A percentile compares a stretch with the other conserved stretches of the same genome.
phyloP scores from a whole-genome alignment of 2,888 invertebrate genomes.

The Eristalis tenax region DNA sequence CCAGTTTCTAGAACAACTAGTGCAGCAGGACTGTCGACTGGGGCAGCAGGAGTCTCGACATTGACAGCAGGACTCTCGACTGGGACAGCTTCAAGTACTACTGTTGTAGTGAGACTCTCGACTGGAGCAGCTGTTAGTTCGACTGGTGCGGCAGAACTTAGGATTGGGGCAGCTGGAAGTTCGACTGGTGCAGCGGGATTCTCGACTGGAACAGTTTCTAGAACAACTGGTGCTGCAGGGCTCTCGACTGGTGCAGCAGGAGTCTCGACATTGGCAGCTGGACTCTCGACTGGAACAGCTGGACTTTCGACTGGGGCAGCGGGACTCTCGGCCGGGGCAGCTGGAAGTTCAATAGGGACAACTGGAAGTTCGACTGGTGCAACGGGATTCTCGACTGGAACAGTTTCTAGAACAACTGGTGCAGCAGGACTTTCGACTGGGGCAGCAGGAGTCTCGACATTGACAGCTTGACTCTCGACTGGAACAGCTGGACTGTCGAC shows the following conservation, averaged over 20 bases:
- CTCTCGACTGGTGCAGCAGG: neutral
- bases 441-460: neutral
- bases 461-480: neutral
- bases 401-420: too few species aligned
- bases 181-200: constrained; percentile 13
- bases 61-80: constrained; percentile 49
- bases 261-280: too few species aligned
- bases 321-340: neutral
- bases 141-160: neutral
- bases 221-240: too few species aligned
- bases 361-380: neutral
- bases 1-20: too few species aligned
- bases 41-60: neutral
- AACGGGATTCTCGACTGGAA: too few species aligned
- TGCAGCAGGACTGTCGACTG: constrained; percentile 1
- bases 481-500: constrained; percentile 74
- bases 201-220: too few species aligned
- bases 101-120: neutral
- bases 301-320: constrained; percentile 8
- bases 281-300: neutral
- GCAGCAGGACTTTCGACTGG: too few species aligned
- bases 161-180: constrained; percentile 68
- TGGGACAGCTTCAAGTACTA: neutral
- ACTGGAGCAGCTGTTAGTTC: neutral
- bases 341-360: constrained; percentile 72